Base-by-base conservation (phyloP, 2,888 invertebrate species). In the Epirrhoe alternata region DNA sequence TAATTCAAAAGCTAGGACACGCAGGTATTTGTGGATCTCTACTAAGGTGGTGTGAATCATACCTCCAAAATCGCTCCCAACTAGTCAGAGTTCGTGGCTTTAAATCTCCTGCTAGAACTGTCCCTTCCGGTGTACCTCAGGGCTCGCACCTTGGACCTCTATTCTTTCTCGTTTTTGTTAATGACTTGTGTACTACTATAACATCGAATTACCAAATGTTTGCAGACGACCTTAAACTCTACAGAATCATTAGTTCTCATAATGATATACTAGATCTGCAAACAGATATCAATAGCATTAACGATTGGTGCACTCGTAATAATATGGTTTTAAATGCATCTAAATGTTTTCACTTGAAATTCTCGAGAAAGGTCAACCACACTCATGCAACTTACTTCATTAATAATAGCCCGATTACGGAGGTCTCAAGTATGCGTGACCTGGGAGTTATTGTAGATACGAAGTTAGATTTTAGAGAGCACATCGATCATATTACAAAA, bases 151-250 rank as follows among this genome's bases (percentile, higher is more conserved):
- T 24, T 24, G 24, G 24, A 24, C 24, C 24, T 24, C 24, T 24
- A 24, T 3, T 17, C 16, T 50, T 50, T 50, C 50, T 50, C 50
- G 50, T 50, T 50, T 50, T 50, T 50, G 6, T 50, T 17, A 50
- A 50, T 50, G 50, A 47, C 10, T 38, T 49, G 49, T 10, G 7
- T n/a, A 12, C n/a, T 50, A 56, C 12, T 14, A 35, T 45, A 47
- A 14, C 49, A 12, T 31, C 1, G 4, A 50, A 50, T 7, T 50
- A 50, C 17, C 50, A 17, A 50, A 50, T 50, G 50, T 50, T 50
- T 17, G 16, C 50, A 50, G 50, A 50, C 5, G 50, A 50, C 17
- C 24, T 50, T 17, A 50, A 47, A n/a, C 47, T 47, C 8, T 12
- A 47, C n/a, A 47, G 47, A 24, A 24, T 35, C 35, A 35, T 35